phyloP scores from a whole-genome alignment of 1,140 invertebrate genomes.

The Dolichoris vasculosae region DNA sequence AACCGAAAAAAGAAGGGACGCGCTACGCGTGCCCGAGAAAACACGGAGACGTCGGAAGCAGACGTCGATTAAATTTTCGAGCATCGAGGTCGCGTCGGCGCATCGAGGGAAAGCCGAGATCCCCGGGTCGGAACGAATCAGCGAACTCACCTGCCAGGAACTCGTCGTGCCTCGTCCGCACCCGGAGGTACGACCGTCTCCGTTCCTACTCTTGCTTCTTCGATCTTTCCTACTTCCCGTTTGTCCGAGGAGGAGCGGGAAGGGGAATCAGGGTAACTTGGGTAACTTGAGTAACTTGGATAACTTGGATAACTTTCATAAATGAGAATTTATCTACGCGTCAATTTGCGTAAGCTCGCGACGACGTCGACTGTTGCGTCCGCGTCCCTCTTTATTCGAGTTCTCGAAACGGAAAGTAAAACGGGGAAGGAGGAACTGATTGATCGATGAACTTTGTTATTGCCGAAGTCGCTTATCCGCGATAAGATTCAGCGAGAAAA shows the following conservation, averaged over 20 bases:
- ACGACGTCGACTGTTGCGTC: neutral
- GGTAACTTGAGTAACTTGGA: slow-evolving; percentile 1
- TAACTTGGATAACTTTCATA: neutral
- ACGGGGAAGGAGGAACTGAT: neutral
- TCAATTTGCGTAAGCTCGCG: slow-evolving; percentile 10
- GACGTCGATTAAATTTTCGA: slow-evolving; percentile 12
- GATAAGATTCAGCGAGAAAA: neutral
- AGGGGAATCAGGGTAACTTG: neutral
- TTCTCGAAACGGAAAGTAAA: neutral
- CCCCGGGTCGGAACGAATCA: neutral
- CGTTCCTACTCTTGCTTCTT: neutral
- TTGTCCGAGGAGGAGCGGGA: neutral
- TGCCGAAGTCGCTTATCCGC: neutral
- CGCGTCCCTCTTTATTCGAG: neutral
- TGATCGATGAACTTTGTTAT: slow-evolving; percentile 42
- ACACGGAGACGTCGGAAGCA: neutral
- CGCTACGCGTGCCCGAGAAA: neutral
- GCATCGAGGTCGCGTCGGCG: neutral
- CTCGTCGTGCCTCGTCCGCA: no score
- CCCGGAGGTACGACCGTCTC: neutral
- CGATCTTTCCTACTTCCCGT: no score
- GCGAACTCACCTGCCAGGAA: no score
- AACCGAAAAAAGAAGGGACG: neutral
- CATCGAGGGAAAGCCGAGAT: neutral
- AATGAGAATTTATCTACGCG: slow-evolving; percentile 4